phyloP scores from a whole-genome alignment of 2,113 vertebrate species.

The Canis aureus region DNA sequence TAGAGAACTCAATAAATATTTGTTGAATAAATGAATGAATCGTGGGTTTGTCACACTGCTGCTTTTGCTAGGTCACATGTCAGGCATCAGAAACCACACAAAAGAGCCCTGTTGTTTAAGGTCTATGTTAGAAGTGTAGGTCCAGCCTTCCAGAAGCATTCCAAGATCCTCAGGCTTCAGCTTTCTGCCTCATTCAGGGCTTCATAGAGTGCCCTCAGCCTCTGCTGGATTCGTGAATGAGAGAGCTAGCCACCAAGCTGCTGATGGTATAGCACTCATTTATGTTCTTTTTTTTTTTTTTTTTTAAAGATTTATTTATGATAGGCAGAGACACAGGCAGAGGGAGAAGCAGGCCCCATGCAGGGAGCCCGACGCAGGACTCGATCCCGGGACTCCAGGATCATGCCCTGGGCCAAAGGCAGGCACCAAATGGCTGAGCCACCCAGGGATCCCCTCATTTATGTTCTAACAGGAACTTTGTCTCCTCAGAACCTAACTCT shows the following conservation, averaged over 20 bases:
- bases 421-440: too few species aligned
- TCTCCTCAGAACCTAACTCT: background rate
- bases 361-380: too few species aligned
- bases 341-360: too few species aligned
- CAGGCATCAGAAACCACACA: constrained; percentile 46
- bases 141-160: background rate
- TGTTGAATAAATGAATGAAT: constrained; percentile 56
- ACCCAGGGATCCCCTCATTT: too few species aligned
- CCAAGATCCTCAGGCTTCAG: background rate
- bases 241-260: background rate
- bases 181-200: background rate
- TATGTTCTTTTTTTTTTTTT: background rate
- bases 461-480: background rate
- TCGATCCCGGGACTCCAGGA: too few species aligned
- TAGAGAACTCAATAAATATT: constrained; percentile 16
- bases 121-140: background rate
- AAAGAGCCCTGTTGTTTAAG: constrained; percentile 57
- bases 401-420: too few species aligned
- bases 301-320: too few species aligned
- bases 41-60: background rate
- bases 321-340: too few species aligned
- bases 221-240: background rate
- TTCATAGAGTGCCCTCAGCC: background rate
- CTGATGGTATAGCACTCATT: background rate
- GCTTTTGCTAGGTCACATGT: constrained; percentile 59